phyloP scores from a whole-genome alignment of 1,140 invertebrate species.

The Agraylea sexmaculata region DNA sequence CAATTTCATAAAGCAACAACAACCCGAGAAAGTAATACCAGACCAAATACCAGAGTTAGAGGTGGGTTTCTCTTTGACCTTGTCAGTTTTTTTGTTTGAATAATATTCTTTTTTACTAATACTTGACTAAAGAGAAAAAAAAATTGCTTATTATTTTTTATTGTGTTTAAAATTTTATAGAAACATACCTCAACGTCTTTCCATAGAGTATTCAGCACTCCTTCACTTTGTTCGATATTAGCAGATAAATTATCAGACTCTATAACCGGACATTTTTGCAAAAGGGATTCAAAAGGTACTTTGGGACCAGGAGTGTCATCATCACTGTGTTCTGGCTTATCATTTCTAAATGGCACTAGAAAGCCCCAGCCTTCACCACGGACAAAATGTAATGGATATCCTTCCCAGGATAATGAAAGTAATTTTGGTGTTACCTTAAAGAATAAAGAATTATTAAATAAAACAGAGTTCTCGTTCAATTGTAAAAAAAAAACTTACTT shows the following conservation, averaged over 20 bases:
- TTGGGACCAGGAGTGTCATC: conserved; percentile 31
- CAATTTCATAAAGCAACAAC: conserved; percentile 63
- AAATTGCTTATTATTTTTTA: neutral
- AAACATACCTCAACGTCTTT: conserved; percentile 42
- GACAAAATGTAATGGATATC: conserved; percentile 79
- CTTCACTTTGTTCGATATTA: conserved; percentile 25
- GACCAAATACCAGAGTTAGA: conserved; percentile 60
- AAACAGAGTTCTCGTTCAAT: conserved; percentile 15
- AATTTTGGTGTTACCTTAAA: conserved; percentile 78
- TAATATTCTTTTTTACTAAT: conserved; percentile 49
- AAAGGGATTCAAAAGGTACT: conserved; percentile 49
- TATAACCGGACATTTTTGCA: conserved; percentile 47
- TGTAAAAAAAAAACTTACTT: conserved; percentile 24
- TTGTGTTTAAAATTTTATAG: conserved; percentile 7
- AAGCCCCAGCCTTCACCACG: conserved; percentile 85
- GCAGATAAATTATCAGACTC: conserved; percentile 27
- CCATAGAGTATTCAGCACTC: conserved; percentile 34
- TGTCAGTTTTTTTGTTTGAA: conserved; percentile 41
- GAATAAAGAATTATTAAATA: conserved; percentile 4
- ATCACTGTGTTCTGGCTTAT: conserved; percentile 24
- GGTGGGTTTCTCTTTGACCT: conserved; percentile 46
- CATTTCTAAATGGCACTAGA: conserved; percentile 55
- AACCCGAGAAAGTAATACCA: conserved; percentile 46
- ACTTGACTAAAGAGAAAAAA: conserved; percentile 26
- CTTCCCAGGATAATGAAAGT: conserved; percentile 83